A percentile compares a stretch with the other conserved stretches of the same genome.
phyloP scores from a whole-genome alignment of 2,888 invertebrate species.

The Eristalis pertinax region DNA sequence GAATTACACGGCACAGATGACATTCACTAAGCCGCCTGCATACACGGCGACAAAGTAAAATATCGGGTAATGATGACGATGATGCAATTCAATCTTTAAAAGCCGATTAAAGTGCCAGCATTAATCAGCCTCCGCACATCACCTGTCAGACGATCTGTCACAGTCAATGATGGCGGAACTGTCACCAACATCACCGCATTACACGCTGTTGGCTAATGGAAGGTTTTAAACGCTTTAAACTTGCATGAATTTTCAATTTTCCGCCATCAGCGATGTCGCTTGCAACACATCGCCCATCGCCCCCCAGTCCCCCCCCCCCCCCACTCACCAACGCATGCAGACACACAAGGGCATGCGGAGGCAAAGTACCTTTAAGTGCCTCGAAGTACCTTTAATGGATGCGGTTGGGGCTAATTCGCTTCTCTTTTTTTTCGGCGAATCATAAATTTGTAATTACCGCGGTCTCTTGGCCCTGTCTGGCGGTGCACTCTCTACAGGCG shows the following conservation, averaged over 20 bases:
- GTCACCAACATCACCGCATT: not conserved
- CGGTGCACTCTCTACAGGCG: not conserved
- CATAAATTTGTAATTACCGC: slow-evolving; percentile 15
- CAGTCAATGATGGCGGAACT: not conserved
- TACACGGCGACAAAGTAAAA: not conserved
- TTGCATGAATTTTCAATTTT: slow-evolving; percentile 46
- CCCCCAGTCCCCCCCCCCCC: not conserved
- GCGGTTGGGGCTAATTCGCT: slow-evolving; percentile 13
- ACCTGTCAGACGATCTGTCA: not conserved
- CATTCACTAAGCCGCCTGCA: not conserved
- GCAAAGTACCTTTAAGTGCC: slow-evolving; percentile 44
- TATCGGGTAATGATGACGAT: not conserved
- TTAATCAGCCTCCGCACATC: not conserved
- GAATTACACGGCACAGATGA: not conserved
- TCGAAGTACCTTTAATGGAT: slow-evolving; percentile 47
- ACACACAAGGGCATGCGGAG: slow-evolving; percentile 35
- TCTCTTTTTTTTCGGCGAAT: slow-evolving; percentile 18
- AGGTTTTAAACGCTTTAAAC: slow-evolving; percentile 39
- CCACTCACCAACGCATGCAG: not conserved
- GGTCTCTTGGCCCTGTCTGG: not conserved
- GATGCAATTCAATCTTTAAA: slow-evolving; percentile 10
- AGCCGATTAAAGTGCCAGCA: slow-evolving; percentile 23
- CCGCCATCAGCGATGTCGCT: slow-evolving; percentile 33
- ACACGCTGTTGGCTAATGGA: slow-evolving; percentile 15
- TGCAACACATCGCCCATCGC: not conserved